Base-by-base conservation (phyloP, 2,113 vertebrate genomes). In the Gadus chalcogrammus region DNA sequence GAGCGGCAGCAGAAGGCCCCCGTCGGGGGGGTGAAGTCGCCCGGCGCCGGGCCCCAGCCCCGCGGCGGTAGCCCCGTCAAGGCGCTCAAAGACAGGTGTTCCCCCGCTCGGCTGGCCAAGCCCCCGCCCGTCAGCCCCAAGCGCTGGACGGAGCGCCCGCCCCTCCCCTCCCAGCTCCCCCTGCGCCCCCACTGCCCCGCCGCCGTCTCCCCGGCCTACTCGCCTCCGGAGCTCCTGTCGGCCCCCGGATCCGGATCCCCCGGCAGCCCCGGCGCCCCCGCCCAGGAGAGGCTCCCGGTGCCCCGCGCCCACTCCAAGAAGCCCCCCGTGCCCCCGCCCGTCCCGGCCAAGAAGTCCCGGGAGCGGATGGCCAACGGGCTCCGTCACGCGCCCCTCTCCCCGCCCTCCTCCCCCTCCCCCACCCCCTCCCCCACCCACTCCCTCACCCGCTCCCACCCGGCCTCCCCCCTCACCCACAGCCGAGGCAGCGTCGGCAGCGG, bases 291-390 rank as follows among this genome's bases (percentile, higher is more conserved):
- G 13, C 89, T 94, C 73, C 68, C 83, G 9, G 89, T 94, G 72
- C 69, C 84, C 67, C 92, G 89, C 87, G 90, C 85, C 18, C 94
- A 93, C 68, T 82, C 91, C 66, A 97, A 95, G 91, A 93, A 93
- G 75, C 89, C 93, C 16, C 91, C 94, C 1, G 94, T 97, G 72
- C 97, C 97, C 0, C 97, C 97, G 7, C 97, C 97, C 0, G 97
- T 99, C 20, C 97, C 97, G 16, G 94, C 93, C 71, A 99, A 99
- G 88, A 99, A 96, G 91, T 94, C 93, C 73, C 93, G 91, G 82
- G 97, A 97, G 74, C 94, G 95, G 69, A 91, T 98, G 35, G 89
- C 93, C 64, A 99, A 98, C 38, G 97, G 97, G 48, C 87, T 95
- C 1, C 91, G 89, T 73, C 92, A 93, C 76, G 83, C 84, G 1